These are phyloP conservation scores for Pycnomerus fuliginosus DNA, from an alignment of 2,888 invertebrate genomes.

Conservation along the genomic window DNA sequence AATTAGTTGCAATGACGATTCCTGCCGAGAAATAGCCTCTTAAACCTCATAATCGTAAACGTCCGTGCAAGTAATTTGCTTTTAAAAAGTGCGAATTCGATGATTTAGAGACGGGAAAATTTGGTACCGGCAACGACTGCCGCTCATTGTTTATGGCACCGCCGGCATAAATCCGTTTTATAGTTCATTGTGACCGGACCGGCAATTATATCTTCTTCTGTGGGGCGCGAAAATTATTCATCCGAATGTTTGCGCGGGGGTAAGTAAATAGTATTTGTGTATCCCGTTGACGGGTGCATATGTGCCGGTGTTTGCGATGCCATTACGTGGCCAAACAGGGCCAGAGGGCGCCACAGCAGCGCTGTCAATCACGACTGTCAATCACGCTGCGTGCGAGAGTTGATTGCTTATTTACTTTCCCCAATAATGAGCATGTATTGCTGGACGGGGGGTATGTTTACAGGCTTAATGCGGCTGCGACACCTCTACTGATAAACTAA, in stretches of 20 bases:
- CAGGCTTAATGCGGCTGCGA: conserved; percentile 33
- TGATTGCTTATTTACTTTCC: conserved; percentile 46
- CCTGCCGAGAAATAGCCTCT: too few relatives aligned
- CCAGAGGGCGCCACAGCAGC: conserved; percentile 43
- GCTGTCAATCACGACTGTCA: conserved; percentile 45
- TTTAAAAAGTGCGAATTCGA: too few relatives aligned
- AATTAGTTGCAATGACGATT: too few relatives aligned
- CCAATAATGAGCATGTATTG: conserved; percentile 36
- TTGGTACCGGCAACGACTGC: too few relatives aligned
- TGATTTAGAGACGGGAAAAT: too few relatives aligned
- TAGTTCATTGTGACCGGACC: conserved; percentile 17
- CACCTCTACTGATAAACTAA: conserved; percentile 32
- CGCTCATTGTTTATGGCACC: conserved; percentile 15
- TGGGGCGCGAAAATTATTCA: too few relatives aligned
- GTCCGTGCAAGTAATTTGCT: too few relatives aligned
- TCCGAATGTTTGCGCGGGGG: conserved; percentile 8
- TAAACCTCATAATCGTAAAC: too few relatives aligned
- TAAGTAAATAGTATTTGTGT: conserved; percentile 32
- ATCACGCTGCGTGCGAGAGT: conserved; percentile 38
- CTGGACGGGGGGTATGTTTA: conserved; percentile 25
- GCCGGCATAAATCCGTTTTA: conserved; percentile 16
- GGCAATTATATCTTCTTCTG: conserved; percentile 10
- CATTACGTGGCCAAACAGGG: conserved; percentile 49
- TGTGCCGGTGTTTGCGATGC: conserved; percentile 46
- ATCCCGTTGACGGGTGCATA: conserved; percentile 33